phyloP scores from a whole-genome alignment of 2,113 vertebrate genomes.

The Ciconia boyciana region DNA sequence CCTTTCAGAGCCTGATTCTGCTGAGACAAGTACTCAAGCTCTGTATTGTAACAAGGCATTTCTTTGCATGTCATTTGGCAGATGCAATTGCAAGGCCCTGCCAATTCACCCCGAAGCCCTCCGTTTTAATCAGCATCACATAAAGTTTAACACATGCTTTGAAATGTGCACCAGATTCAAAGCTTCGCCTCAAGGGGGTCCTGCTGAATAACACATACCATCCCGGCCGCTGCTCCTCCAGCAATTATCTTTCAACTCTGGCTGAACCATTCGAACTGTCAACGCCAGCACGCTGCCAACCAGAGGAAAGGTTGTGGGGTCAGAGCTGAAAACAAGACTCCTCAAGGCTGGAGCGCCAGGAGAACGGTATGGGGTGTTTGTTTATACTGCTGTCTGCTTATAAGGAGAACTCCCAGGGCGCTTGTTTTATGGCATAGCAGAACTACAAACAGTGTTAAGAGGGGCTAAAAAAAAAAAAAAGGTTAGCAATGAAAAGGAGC shows the following conservation, averaged over 20 bases:
- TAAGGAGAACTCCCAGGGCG: background rate
- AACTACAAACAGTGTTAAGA: background rate
- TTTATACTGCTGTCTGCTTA: constrained; percentile 55
- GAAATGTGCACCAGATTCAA: constrained; percentile 77
- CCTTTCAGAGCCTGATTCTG: background rate
- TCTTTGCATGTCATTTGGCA: constrained; percentile 65
- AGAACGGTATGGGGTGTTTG: constrained; percentile 36
- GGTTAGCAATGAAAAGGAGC: background rate
- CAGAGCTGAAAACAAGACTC: constrained; percentile 41
- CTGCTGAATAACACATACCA: constrained; percentile 68
- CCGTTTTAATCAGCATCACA: constrained; percentile 76
- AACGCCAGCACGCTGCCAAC: constrained; percentile 71
- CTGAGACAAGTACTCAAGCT: background rate
- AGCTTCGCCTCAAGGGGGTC: constrained; percentile 69
- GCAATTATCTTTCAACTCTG: constrained; percentile 77
- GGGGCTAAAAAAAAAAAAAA: background rate
- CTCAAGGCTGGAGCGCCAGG: background rate
- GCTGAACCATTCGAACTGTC: constrained; percentile 76
- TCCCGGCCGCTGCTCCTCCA: constrained; percentile 63
- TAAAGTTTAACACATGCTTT: constrained; percentile 75
- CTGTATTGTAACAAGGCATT: constrained; percentile 17
- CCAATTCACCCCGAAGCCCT: constrained; percentile 74
- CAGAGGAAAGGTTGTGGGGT: constrained; percentile 71
- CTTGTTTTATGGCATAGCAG: background rate
- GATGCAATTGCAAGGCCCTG: constrained; percentile 45